Evolutionary conservation across 2,888 invertebrate genomes (phyloP).

Genomic region (Eupeodes latifasciatus): DNA sequence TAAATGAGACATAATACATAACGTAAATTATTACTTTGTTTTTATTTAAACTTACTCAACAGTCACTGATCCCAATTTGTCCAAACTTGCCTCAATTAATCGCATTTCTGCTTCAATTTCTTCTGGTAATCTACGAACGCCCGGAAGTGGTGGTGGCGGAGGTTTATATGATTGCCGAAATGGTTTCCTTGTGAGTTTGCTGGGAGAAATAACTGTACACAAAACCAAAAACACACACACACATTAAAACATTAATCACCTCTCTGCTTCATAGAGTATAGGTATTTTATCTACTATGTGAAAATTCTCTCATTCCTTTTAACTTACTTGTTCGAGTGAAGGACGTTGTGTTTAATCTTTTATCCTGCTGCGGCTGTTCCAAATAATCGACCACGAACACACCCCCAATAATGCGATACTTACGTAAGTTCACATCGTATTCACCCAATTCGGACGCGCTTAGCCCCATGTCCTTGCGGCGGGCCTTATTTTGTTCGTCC

Average conservation of each 20-base stretch:
- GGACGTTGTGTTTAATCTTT: constrained; percentile 81
- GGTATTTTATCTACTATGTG: constrained; percentile 6
- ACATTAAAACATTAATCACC: constrained; percentile 36
- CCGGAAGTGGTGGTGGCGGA: constrained; percentile 87
- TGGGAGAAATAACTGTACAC: constrained; percentile 81
- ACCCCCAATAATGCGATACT: constrained; percentile 91
- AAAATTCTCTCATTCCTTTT: neutral
- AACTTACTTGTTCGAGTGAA: constrained; percentile 82
- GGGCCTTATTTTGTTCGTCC: constrained; percentile 81
- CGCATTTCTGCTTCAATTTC: constrained; percentile 92
- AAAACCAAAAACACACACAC: neutral
- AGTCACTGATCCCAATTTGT: constrained; percentile 89
- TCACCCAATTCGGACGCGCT: constrained; percentile 83
- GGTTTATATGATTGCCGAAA: constrained; percentile 89
- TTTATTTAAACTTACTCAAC: constrained; percentile 86
- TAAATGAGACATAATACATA: constrained; percentile 11
- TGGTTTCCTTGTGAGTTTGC: constrained; percentile 86
- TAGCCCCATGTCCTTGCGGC: constrained; percentile 81
- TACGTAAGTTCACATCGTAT: constrained; percentile 90
- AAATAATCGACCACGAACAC: constrained; percentile 90
- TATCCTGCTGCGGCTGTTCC: constrained; percentile 90
- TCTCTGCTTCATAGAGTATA: neutral
- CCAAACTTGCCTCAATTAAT: constrained; percentile 89
- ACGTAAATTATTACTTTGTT: neutral
- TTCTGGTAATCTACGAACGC: constrained; percentile 89